Conservation (phyloP, 2,797 vertebrate species). For the Megaceryle alcyon region DNA sequence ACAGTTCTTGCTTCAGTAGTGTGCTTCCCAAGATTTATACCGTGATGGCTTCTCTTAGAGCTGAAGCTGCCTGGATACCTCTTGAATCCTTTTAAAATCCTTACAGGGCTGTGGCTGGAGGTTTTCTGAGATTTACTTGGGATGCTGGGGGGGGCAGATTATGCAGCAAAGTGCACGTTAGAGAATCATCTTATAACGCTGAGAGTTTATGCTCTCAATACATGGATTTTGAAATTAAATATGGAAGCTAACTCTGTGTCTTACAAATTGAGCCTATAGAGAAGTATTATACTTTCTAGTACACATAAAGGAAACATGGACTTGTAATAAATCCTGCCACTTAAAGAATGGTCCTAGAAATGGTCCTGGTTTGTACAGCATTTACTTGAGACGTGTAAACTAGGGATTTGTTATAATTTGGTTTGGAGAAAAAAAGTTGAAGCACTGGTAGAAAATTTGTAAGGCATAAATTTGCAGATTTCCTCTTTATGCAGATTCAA, state of each 20-base stretch:
- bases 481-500: slow-evolving; percentile 21
- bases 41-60: not conserved
- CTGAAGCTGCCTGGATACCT: not conserved
- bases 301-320: not conserved
- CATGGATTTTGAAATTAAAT: not conserved
- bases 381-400: not conserved
- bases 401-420: not conserved
- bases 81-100: not conserved
- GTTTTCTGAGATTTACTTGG: not conserved
- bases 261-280: not conserved
- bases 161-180: not conserved
- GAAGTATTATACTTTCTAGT: not conserved
- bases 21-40: not conserved
- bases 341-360: not conserved
- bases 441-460: not conserved
- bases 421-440: not conserved
- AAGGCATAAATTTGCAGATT: not conserved
- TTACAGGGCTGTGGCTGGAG: not conserved
- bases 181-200: not conserved
- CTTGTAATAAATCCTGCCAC: not conserved
- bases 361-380: not conserved
- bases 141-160: not conserved
- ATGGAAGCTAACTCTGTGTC: not conserved
- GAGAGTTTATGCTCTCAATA: not conserved
- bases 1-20: not conserved